Evolutionary conservation across 2,113 vertebrate genomes (phyloP).

Genomic region (Dasypus novemcinctus): DNA sequence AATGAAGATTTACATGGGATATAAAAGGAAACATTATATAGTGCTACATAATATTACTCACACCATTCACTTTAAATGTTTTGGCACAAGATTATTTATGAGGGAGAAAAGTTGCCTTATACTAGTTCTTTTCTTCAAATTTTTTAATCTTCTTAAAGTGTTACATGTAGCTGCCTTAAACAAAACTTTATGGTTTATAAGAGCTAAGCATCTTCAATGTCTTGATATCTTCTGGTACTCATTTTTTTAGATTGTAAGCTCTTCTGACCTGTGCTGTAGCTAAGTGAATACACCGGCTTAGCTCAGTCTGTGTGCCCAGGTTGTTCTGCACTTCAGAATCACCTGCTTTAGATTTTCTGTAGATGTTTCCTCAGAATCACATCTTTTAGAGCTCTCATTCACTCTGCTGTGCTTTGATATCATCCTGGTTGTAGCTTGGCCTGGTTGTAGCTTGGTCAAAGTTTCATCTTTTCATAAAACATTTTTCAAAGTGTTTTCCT

Average conservation of each 20-base stretch:
- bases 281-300: too few relatives aligned
- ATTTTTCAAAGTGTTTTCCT: constrained; percentile 12
- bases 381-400: neutral
- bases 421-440: neutral
- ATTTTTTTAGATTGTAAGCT: neutral
- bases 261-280: neutral
- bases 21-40: neutral
- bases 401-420: neutral
- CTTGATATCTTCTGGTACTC: neutral
- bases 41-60: neutral
- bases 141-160: too few relatives aligned
- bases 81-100: neutral
- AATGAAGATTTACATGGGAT: neutral
- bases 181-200: neutral
- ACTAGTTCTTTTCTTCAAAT: neutral
- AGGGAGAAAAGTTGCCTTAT: neutral
- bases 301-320: too few relatives aligned
- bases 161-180: neutral
- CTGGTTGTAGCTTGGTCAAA: neutral
- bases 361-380: neutral
- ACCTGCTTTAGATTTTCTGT: neutral
- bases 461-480: constrained; percentile 13
- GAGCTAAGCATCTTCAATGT: neutral
- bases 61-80: constrained; percentile 47
- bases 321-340: too few relatives aligned